Evolutionary conservation across 2,113 vertebrate species (phyloP).

Genomic region (Poecile atricapillus): DNA sequence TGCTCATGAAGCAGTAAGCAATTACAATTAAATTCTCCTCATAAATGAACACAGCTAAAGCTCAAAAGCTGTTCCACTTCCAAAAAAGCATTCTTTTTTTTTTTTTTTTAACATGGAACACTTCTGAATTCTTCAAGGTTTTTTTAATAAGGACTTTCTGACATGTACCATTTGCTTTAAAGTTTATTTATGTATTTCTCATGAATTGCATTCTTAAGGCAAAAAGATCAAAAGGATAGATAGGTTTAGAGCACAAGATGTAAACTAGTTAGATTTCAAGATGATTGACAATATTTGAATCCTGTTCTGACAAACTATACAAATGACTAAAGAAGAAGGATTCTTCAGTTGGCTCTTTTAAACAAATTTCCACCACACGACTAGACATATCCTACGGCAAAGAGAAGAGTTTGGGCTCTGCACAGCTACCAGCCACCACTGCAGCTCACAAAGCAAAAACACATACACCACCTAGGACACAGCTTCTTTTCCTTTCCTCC

Average conservation of each 20-base stretch:
- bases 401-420: not conserved
- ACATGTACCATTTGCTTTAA: not conserved
- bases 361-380: not conserved
- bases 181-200: slow-evolving; percentile 18
- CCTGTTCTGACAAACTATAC: slow-evolving; percentile 30
- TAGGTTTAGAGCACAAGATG: not conserved
- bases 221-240: slow-evolving; percentile 45
- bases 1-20: not conserved
- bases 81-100: accelerated
- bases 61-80: not conserved
- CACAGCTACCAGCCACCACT: not conserved
- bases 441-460: not conserved
- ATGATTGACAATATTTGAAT: slow-evolving; percentile 35
- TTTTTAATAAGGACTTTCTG: not conserved
- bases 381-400: not conserved
- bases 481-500: not conserved
- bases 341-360: not conserved
- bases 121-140: not conserved
- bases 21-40: not conserved
- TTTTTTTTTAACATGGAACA: not conserved
- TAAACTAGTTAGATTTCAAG: not conserved
- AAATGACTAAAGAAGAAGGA: not conserved
- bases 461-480: accelerated
- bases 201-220: slow-evolving; percentile 21
- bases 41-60: not conserved